Evolutionary conservation across 1,140 invertebrate genomes (phyloP), one percentile per base, ranked within the genome.

Genomic region (Trachymyrmex cornetzi): DNA sequence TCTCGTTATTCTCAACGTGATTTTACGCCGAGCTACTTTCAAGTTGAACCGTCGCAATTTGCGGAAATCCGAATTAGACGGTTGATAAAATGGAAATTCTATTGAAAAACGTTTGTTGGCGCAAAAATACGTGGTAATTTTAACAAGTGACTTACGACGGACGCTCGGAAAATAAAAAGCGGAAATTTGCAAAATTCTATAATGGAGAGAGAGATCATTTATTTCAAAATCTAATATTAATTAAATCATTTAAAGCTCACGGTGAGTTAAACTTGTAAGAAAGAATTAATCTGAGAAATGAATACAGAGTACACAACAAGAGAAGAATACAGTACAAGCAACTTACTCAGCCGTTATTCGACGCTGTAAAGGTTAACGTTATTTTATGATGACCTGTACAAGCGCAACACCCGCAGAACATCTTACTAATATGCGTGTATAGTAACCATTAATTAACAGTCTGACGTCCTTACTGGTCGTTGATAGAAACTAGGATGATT

Each of bases 381-480:
- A 74, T 74, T 82, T 48, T 30, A 24, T 3, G 50, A 7, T 30
- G 48, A 69, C 48, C 27, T 12, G 16, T 38, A 16, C 63, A 38
- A 30, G 27, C 38, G 16, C 64, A 61, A 48, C 38, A 38, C 0
- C 5, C 61, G 27, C 27, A 44, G 53, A 72, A 74, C 67, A 48
- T 27, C 34, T 24, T 30, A 38, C 22, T 57, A 69, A 44, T 24
- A 53, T 38, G 30, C n/a, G 38, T 12, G 50, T 48, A 48, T 34
- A 19, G n/a, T 19, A 14, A n/a, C n/a, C 55, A 74, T 84, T 84
- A 84, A 75, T 84, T 84, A 84, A 1, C 44, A 22, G 24, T 19
- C 66, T 14, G 53, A 27, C 55, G 48, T 74, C 27, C 69, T 57
- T 44, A 16, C 55, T 53, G 3, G 77, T 67, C 6, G 38, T 63